phyloP scores from a whole-genome alignment of 2,797 vertebrate genomes.

The Amblyraja radiata region DNA sequence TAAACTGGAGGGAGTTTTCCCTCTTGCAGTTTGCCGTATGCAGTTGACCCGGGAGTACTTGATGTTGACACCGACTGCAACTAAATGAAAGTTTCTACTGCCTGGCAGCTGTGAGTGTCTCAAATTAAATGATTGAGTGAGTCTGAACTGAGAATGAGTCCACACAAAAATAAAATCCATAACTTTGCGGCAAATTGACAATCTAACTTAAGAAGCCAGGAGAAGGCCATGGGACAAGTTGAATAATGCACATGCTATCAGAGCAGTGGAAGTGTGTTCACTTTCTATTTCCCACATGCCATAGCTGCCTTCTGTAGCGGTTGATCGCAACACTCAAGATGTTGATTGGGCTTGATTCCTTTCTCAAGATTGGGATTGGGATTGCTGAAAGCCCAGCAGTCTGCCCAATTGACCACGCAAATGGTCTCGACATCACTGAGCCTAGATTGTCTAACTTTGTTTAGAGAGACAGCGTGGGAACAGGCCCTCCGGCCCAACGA shows the following conservation, averaged over 20 bases:
- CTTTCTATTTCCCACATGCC: background rate
- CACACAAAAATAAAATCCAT: background rate
- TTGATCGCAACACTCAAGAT: background rate
- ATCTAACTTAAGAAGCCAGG: conserved; percentile 26
- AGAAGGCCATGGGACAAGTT: background rate
- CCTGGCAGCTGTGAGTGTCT: conserved; percentile 15
- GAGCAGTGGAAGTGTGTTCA: background rate
- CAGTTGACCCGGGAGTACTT: conserved; percentile 15
- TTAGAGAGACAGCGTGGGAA: no score
- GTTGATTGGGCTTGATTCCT: no score
- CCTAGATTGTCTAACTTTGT: no score
- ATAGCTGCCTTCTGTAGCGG: background rate
- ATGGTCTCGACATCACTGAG: no score
- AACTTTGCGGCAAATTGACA: conserved; percentile 9
- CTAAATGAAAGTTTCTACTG: conserved; percentile 6
- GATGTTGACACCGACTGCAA: background rate
- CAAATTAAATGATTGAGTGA: conserved; percentile 13
- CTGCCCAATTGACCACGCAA: background rate
- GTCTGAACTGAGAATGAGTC: background rate
- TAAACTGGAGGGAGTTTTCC: background rate
- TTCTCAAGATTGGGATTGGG: background rate
- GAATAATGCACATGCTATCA: background rate
- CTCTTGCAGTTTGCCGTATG: background rate
- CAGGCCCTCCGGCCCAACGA: no score
- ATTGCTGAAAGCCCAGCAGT: background rate